phyloP scores from a whole-genome alignment of 2,113 vertebrate genomes.

The Barbus barbus region DNA sequence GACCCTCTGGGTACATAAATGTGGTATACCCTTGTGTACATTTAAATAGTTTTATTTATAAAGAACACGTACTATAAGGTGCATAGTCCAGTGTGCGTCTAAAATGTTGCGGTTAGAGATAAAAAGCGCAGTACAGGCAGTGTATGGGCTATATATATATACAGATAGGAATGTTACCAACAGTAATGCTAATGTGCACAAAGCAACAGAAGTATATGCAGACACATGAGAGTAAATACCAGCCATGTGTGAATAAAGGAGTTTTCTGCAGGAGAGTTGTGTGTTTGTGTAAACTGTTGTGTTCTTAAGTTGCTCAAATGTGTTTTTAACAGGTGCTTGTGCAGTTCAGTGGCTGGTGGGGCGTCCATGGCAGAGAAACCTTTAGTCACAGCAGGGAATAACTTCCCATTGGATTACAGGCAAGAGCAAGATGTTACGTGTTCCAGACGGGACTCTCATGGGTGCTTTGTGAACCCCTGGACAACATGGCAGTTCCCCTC shows the following conservation, averaged over 20 bases:
- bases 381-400: constrained; percentile 61
- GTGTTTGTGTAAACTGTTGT: not conserved
- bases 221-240: not conserved
- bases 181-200: not conserved
- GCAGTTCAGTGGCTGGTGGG: constrained; percentile 11
- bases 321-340: constrained; percentile 23
- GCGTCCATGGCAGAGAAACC: constrained; percentile 1
- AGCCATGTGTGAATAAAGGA: not conserved
- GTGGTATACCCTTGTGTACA: not conserved
- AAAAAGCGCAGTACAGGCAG: too few species aligned
- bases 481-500: constrained; percentile 78
- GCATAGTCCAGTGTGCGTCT: too few species aligned
- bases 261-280: too few species aligned
- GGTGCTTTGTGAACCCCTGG: constrained; percentile 85
- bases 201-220: not conserved
- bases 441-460: constrained; percentile 78
- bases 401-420: constrained; percentile 82
- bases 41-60: not conserved
- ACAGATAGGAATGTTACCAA: too few species aligned
- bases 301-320: not conserved
- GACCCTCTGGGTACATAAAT: not conserved
- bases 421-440: constrained; percentile 85
- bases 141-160: too few species aligned
- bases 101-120: not conserved
- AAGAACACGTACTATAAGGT: too few species aligned